Base-by-base conservation (phyloP, 1,140 invertebrate genomes). In the Zaprionus capensis region DNA sequence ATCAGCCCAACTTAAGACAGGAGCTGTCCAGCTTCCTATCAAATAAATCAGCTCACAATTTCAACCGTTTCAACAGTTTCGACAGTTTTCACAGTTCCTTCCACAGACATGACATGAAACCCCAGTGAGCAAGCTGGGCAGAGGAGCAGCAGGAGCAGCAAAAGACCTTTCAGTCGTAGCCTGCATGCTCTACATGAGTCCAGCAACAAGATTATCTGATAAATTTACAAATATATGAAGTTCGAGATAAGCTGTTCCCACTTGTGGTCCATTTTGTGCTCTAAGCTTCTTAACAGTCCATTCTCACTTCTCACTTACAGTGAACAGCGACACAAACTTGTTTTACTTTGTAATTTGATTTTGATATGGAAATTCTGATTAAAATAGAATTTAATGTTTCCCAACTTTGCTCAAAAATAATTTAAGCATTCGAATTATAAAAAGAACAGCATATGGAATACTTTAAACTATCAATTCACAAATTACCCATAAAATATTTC, bases 61-160 rank as follows among this genome's bases (percentile, higher is more conserved):
- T 51, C 46, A 4, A 51, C 2, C 12, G 46, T 5, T 24, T 51
- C 20, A 5, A 41, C 34, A 38, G 38, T 78, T 78, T 70, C 46
- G 41, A 61, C 59, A 76, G 12, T 65, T 71, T 59, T 65, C 14
- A 66, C 67, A 80, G 58, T 73, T 76, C 24, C 24, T 76, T 14
- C 14, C 44, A n/a, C 44, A n/a, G 31, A 65, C 62, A 70, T 58
- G 49, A 68, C 63, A 80, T 9, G 36, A 51, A 76, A 76, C 56
- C 20, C 34, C 36, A 36, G 5, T 4, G 38, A 22, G 36, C 12
- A 26, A 41, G 15, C 6, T 11, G 38, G 12, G 20, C 5, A 65
- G n/a, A 12, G 15, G 22, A 4, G 46, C 46, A 14, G 46, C 2
- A 3, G 9, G 17, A 7, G 0, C 6, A 49, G 46, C 20, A 22